Evolutionary conservation across 2,888 invertebrate species (phyloP), one percentile per base, ranked within the genome.

Genomic region (Ormia ochracea): DNA sequence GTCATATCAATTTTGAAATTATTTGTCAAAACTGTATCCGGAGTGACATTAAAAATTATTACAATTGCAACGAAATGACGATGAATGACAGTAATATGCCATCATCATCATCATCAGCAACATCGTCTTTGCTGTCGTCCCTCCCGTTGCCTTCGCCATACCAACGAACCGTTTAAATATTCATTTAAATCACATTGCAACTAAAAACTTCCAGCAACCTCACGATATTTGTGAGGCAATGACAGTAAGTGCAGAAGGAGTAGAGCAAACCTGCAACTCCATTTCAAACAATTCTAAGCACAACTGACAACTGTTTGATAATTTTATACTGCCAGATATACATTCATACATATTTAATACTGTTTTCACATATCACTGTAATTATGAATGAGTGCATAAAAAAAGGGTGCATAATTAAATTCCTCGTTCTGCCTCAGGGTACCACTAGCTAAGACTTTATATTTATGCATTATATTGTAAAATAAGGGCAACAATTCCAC

Each of bases 1-100:
- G 72, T 76, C 80, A 80, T 73, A 80, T 76, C 80, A 80, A 76
- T 76, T 80, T 80, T 45, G 63, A 76, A 80, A 80, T 80, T 80
- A 76, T 80, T 80, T 76, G 80, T 80, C 80, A 80, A n/a, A 80
- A 80, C 76, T 76, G 80, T 68, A 68, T 63, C 65, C 19, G 72
- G 52, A 56, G 76, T 76, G 80, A 80, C 80, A 76, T 80, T 72
- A 80, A 80, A 76, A 80, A 76, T 76, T 80, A 76, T 80, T 72
- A 76, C 80, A 80, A 80, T 80, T 80, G 72, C 68, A 80, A 41
- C 69, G 69, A 76, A 80, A 70, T 76, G 80, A 80, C 75, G 75
- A 68, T 76, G 80, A 80, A 76, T 76, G 72, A 73, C 72, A 80
- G 76, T 76, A 80, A 80, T 76, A 76, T 80, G 80, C 80, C 80